These are phyloP conservation scores for Oryzias celebensis DNA, from an alignment of 2,113 vertebrate species.

Conservation along the genomic window DNA sequence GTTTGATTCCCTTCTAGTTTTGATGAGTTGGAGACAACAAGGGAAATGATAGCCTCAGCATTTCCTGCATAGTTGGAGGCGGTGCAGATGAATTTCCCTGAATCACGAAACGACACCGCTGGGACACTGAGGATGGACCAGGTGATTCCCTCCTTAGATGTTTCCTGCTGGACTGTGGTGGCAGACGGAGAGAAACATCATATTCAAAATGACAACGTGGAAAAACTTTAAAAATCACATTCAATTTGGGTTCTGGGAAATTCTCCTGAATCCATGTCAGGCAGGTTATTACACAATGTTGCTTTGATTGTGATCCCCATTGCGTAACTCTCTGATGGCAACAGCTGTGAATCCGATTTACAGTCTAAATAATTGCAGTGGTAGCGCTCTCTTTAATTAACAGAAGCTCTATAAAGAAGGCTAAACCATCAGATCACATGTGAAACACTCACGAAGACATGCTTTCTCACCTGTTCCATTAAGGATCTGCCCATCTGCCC, in stretches of 20 bases:
- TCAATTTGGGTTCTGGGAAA: neutral
- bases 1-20: conserved; percentile 73
- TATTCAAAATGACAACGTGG: neutral
- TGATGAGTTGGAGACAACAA: conserved; percentile 84
- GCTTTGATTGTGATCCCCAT: conserved; percentile 33
- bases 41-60: conserved; percentile 86
- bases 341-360: conserved; percentile 52
- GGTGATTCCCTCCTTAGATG: conserved; percentile 88
- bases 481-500: conserved; percentile 79
- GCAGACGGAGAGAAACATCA: conserved; percentile 21
- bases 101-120: conserved; percentile 84
- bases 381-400: conserved; percentile 57
- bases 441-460: conserved; percentile 1
- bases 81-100: conserved; percentile 94
- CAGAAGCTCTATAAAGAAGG: conserved; percentile 21
- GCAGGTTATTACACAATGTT: conserved; percentile 28
- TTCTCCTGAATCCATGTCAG: neutral
- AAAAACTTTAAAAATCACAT: neutral
- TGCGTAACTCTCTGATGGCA: conserved; percentile 35
- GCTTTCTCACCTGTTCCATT: conserved; percentile 87
- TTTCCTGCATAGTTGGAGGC: conserved; percentile 90
- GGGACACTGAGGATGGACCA: conserved; percentile 91
- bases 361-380: conserved; percentile 18
- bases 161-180: conserved; percentile 87
- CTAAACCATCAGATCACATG: conserved; percentile 42